Percentiles rank a stretch among this genome's conserved stretches.
These are phyloP conservation scores for Cryptoprocta ferox DNA, from an alignment of 2,797 vertebrate species.

Conservation along the genomic window DNA sequence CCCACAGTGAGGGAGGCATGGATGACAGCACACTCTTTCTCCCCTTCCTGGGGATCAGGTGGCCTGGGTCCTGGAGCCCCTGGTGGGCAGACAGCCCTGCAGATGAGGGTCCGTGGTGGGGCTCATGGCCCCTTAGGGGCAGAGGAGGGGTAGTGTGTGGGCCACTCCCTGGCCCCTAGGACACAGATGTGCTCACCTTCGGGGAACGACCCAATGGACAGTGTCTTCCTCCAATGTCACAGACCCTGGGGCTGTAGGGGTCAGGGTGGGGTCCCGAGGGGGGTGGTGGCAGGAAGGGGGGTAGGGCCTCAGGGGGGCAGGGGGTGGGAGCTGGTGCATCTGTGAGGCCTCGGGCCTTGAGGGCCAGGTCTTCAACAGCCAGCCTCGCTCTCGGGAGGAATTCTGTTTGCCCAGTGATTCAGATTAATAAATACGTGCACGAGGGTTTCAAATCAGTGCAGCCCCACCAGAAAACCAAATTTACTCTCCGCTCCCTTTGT, in stretches of 20 bases:
- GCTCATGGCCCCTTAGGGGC: background rate
- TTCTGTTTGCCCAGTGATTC: slow-evolving; percentile 86
- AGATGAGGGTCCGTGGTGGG: accelerated
- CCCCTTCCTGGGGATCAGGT: accelerated
- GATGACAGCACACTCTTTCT: background rate
- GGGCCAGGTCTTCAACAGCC: background rate
- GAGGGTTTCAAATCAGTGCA: slow-evolving; percentile 80
- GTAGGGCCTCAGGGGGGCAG: accelerated
- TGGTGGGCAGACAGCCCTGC: accelerated
- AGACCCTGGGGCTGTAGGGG: background rate
- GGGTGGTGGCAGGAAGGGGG: background rate
- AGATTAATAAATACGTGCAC: slow-evolving; percentile 80
- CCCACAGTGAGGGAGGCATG: no score
- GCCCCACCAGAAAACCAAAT: slow-evolving; percentile 86
- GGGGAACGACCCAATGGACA: accelerated
- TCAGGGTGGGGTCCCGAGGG: background rate
- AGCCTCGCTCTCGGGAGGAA: slow-evolving; percentile 75
- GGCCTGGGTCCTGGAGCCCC: background rate
- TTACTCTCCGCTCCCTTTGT: slow-evolving; percentile 75
- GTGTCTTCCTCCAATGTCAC: accelerated
- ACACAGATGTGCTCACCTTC: no score
- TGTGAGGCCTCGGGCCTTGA: background rate
- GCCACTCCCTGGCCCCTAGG: background rate
- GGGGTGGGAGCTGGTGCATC: background rate
- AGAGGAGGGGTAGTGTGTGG: background rate